These are phyloP conservation scores for Parnassius smintheus DNA, from an alignment of 2,888 invertebrate genomes.

Conservation along the genomic window DNA sequence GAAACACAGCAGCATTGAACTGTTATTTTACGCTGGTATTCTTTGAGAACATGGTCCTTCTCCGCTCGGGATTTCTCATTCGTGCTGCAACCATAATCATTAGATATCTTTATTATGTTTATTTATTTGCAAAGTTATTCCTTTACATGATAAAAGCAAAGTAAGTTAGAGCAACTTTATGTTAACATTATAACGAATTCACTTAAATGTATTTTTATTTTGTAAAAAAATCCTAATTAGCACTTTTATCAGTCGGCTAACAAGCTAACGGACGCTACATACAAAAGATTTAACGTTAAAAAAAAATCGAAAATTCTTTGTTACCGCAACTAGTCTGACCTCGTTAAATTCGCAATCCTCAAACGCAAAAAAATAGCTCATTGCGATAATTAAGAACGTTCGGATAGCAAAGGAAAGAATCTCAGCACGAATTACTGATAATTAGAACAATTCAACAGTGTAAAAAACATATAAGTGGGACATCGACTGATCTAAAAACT, in stretches of 20 bases:
- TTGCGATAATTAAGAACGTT: constrained; percentile 33
- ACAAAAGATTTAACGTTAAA: constrained; percentile 11
- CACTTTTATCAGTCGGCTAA: constrained; percentile 15
- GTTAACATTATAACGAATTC: not conserved
- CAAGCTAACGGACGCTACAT: not conserved
- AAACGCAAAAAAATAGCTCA: constrained; percentile 28
- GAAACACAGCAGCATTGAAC: too few relatives aligned
- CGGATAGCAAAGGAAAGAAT: constrained; percentile 28
- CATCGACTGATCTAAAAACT: too few relatives aligned
- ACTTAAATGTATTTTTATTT: not conserved
- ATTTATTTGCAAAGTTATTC: too few relatives aligned
- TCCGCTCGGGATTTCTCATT: too few relatives aligned
- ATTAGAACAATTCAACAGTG: constrained; percentile 33
- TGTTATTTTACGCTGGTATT: too few relatives aligned
- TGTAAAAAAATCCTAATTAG: constrained; percentile 23
- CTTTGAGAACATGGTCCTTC: too few relatives aligned
- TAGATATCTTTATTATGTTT: too few relatives aligned
- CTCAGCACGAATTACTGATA: constrained; percentile 35
- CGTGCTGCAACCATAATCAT: too few relatives aligned
- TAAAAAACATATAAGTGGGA: not conserved
- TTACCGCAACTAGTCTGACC: constrained; percentile 17
- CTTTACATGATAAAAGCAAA: not conserved
- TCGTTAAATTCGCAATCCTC: constrained; percentile 25
- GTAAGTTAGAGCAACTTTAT: not conserved
- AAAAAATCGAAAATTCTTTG: constrained; percentile 15